Conservation (phyloP, 2,797 vertebrate species). For the Ciconia nigra region DNA sequence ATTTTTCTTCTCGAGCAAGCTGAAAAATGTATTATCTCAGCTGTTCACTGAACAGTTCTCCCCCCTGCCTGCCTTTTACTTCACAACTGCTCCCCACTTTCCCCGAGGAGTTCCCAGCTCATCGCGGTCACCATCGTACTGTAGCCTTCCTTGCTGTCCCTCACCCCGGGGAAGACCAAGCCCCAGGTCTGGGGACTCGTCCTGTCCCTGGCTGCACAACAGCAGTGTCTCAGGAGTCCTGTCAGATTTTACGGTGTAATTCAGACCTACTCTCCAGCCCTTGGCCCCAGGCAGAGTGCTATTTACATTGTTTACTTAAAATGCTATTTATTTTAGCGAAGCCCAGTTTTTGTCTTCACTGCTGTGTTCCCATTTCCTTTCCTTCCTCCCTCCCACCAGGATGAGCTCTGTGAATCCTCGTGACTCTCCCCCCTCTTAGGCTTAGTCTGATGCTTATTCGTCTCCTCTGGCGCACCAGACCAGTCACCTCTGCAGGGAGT, state of each 20-base stretch:
- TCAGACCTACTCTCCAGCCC: neutral
- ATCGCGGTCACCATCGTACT: rapidly evolving
- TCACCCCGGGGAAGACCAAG: neutral
- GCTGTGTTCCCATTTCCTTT: neutral
- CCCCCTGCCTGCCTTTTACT: neutral
- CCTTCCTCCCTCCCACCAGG: neutral
- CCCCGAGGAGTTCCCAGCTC: neutral
- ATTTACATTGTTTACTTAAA: neutral
- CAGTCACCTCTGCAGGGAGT: neutral
- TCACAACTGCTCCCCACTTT: neutral
- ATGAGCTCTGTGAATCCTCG: too few species aligned
- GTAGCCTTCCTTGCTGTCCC: neutral
- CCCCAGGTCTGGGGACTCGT: neutral
- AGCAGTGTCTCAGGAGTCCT: neutral
- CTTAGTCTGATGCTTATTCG: neutral
- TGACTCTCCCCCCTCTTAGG: neutral
- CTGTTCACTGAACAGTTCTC: neutral
- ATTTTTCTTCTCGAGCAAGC: neutral
- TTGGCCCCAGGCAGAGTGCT: neutral
- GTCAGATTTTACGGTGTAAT: rapidly evolving
- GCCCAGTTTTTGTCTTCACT: neutral
- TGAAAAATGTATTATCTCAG: neutral
- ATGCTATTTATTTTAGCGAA: neutral
- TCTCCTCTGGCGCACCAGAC: neutral
- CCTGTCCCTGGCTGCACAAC: neutral